phyloP scores from a whole-genome alignment of 2,797 vertebrate species.

The Argyrosomus regius region DNA sequence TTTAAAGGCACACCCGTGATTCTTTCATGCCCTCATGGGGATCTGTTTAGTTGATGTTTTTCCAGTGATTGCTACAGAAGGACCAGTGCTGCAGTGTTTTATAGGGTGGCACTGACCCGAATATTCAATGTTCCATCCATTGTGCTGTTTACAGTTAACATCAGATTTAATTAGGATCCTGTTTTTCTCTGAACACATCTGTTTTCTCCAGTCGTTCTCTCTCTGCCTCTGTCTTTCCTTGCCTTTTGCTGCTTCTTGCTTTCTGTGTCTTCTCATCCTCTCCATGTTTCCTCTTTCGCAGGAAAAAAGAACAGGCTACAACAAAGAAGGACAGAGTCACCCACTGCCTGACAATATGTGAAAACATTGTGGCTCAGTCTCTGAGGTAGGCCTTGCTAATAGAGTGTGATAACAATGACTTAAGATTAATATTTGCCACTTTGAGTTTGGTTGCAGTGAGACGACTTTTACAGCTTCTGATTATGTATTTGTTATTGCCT shows the following conservation, averaged over 20 bases:
- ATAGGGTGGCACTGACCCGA: neutral
- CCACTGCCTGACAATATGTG: conserved; percentile 98
- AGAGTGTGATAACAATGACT: neutral
- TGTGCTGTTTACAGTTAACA: neutral
- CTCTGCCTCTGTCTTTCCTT: neutral
- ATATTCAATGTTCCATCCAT: neutral
- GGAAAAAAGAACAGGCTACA: conserved; percentile 96
- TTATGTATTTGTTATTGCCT: neutral
- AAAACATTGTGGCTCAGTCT: conserved; percentile 97
- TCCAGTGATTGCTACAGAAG: neutral
- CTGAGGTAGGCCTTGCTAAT: conserved; percentile 88
- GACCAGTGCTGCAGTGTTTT: conserved; percentile 4
- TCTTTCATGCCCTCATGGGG: neutral
- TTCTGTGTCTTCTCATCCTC: conserved; percentile 3
- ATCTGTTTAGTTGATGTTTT: neutral
- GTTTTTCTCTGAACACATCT: neutral
- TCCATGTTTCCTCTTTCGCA: conserved; percentile 65
- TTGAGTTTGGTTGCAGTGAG: neutral
- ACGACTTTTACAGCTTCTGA: neutral
- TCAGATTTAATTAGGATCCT: conserved; percentile 9
- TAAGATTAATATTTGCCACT: neutral
- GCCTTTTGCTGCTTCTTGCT: conserved; percentile 4
- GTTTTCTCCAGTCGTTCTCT: neutral
- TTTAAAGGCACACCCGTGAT: neutral
- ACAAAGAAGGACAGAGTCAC: conserved; percentile 98